Base-by-base conservation (phyloP, 2,797 vertebrate species). In the Gymnothorax javanicus region DNA sequence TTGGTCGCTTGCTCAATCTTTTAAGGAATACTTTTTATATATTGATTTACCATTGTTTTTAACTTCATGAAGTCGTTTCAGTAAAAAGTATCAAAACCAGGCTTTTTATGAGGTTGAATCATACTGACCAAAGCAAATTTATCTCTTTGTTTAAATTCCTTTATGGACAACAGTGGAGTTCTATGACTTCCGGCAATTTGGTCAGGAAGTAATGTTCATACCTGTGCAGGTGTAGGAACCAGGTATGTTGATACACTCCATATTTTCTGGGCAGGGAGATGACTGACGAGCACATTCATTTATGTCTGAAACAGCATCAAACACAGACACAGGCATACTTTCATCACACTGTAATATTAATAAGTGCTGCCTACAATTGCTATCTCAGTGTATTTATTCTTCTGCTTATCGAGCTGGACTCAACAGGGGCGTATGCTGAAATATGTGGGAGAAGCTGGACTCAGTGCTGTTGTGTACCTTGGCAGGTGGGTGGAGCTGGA, bases 201-300 rank as follows among this genome's bases (percentile, higher is more conserved):
- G 54, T 13, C 12, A 54, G n/a, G 3, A n/a, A 0, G 52, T 15
- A 7, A 71, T 33, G n/a, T 27, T 85, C 89, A 85, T 83, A 96
- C 96, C 96, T 93, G 93, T 93, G 88, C 96, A 97, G 77, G 92
- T 88, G 60, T 95, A 96, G 54, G 95, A 95, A 9, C 96, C 95
- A 23, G 92, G 92, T 73, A 87, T 91, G 91, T 97, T 97, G 58
- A 91, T 50, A 58, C 96, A 97, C 60, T 94, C 89, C 85, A 91
- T 87, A 67, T 91, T 89, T 86, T 91, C 87, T 58, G 94, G 93
- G 86, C 96, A 96, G 56, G 91, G 82, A 20, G 91, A 89, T 4
- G 84, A 87, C 50, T 88, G 89, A 50, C 91, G 90, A 17, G 91
- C 91, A 93, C 96, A 97, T 91, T 97, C 95, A 83, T 96, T 90